Conservation (phyloP, 2,113 vertebrate genomes). For the Recurvirostra avosetta region DNA sequence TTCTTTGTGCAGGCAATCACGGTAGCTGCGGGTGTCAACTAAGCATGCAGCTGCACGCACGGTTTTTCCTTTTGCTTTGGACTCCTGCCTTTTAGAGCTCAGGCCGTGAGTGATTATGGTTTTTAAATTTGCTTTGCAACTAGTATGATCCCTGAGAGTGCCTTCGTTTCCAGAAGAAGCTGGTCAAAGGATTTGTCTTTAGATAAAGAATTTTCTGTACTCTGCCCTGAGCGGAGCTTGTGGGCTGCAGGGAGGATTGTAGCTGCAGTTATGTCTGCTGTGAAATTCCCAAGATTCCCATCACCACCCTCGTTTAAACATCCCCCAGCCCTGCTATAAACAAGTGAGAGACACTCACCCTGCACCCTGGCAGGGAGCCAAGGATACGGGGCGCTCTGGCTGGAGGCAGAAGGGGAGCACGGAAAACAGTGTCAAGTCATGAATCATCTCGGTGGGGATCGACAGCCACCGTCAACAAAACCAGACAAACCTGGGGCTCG, state of each 20-base stretch:
- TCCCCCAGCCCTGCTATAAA: slow-evolving; percentile 24
- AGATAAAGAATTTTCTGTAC: background rate
- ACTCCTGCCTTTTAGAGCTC: background rate
- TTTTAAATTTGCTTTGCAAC: slow-evolving; percentile 4
- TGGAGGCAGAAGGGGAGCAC: background rate
- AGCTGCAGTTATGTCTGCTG: background rate
- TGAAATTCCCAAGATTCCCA: slow-evolving; percentile 46
- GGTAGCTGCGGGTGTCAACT: background rate
- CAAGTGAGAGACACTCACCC: slow-evolving; percentile 24
- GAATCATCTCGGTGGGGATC: background rate
- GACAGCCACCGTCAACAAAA: background rate
- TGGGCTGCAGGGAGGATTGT: background rate
- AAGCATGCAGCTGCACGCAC: background rate
- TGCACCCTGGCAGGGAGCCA: background rate
- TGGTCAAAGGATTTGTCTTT: background rate
- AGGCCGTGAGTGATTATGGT: background rate
- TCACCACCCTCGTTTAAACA: background rate
- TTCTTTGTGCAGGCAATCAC: background rate
- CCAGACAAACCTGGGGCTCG: background rate
- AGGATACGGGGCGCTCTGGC: background rate
- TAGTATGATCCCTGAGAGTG: background rate
- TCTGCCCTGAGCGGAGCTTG: background rate
- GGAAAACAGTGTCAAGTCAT: background rate
- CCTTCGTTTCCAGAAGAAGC: background rate
- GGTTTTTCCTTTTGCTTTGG: background rate